Evolutionary conservation across 2,888 invertebrate species (phyloP).

Genomic region (Sepioteuthis lessoniana): DNA sequence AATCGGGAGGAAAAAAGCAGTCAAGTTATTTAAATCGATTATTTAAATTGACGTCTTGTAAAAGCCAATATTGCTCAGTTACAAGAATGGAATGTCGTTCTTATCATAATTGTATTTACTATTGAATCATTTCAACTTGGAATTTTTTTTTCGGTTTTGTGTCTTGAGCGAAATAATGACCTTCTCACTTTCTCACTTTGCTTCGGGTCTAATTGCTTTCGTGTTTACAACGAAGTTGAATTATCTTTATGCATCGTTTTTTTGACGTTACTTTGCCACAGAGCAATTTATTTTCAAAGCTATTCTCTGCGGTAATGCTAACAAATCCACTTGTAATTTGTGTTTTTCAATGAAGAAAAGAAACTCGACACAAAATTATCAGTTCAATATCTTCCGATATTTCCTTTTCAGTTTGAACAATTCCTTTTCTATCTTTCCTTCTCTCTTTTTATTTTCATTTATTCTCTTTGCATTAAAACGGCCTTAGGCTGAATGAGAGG

Average conservation of each 20-base stretch:
- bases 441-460: not conserved
- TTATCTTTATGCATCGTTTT: not conserved
- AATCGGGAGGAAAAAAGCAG: not conserved
- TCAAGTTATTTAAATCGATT: not conserved
- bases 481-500: not conserved
- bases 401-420: not conserved
- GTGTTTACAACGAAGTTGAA: conserved; percentile 1
- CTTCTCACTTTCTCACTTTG: not conserved
- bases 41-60: not conserved
- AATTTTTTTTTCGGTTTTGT: not conserved
- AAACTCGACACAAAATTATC: not conserved
- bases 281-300: not conserved
- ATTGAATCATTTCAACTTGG: not conserved
- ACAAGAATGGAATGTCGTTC: not conserved
- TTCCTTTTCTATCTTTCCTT: not conserved
- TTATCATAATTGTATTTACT: not conserved
- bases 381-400: not conserved
- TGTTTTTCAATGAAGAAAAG: not conserved
- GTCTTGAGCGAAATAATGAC: not conserved
- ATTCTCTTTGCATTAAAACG: not conserved
- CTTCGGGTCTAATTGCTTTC: not conserved
- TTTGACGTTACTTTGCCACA: not conserved
- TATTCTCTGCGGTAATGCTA: not conserved
- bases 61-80: conserved; percentile 6
- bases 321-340: not conserved